phyloP scores from a whole-genome alignment of 2,113 vertebrate genomes.

The Chitala chitala region DNA sequence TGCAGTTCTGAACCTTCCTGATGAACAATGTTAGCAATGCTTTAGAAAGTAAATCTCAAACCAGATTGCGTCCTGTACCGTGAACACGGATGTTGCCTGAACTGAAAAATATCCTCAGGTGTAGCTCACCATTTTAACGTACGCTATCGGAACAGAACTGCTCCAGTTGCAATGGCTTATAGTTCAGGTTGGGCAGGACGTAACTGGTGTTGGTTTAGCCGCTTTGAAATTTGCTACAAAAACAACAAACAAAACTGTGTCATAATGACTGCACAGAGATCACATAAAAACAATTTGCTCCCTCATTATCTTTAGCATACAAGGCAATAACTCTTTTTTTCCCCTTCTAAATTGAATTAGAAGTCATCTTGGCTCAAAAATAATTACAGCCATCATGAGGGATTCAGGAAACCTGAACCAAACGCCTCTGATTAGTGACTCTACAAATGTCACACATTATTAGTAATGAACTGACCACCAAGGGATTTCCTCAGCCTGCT shows the following conservation, averaged over 20 bases:
- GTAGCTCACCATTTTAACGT: too few relatives aligned
- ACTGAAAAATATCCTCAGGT: too few relatives aligned
- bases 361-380: slow-evolving; percentile 4
- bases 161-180: too few relatives aligned
- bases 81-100: too few relatives aligned
- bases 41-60: too few relatives aligned
- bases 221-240: background rate
- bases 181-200: too few relatives aligned
- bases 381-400: background rate
- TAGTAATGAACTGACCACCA: slow-evolving; percentile 57
- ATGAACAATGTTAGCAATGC: too few relatives aligned
- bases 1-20: too few relatives aligned
- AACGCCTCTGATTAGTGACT: slow-evolving; percentile 33
- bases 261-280: slow-evolving; percentile 1
- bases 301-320: background rate
- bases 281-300: background rate
- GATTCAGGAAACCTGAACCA: slow-evolving; percentile 16
- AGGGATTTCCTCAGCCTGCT: slow-evolving; percentile 56
- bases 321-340: slow-evolving; percentile 4
- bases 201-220: too few relatives aligned
- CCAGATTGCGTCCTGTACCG: too few relatives aligned
- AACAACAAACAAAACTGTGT: background rate
- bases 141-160: too few relatives aligned
- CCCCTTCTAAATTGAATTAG: background rate
- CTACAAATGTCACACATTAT: slow-evolving; percentile 63